Conservation (phyloP, 2,797 vertebrate genomes). For the Holocentrus rufus region DNA sequence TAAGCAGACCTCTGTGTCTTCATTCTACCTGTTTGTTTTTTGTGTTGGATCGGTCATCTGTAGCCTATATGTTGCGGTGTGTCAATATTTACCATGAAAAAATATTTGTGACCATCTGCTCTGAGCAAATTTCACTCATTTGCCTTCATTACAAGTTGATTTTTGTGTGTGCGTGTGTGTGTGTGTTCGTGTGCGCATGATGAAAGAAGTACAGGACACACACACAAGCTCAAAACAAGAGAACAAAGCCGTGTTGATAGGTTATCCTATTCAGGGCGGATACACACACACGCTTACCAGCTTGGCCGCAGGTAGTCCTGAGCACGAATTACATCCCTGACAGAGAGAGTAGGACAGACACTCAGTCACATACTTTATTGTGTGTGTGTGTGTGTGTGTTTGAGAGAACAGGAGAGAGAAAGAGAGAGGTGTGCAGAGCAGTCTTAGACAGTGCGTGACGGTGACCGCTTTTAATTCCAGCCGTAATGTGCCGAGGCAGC, state of each 20-base stretch:
- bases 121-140: not conserved
- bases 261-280: slow-evolving; percentile 31
- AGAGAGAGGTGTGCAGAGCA: slow-evolving; percentile 39
- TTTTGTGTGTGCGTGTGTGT: not conserved
- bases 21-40: too few relatives aligned
- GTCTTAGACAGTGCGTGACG: slow-evolving; percentile 73
- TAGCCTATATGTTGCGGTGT: not conserved
- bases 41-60: not conserved
- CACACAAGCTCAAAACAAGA: slow-evolving; percentile 20
- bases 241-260: slow-evolving; percentile 26
- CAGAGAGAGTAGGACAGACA: slow-evolving; percentile 16
- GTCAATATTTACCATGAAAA: slow-evolving; percentile 21
- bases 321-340: slow-evolving; percentile 32
- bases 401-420: not conserved
- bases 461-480: slow-evolving; percentile 80
- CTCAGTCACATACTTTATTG: not conserved
- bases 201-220: slow-evolving; percentile 30
- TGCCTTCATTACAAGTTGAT: not conserved
- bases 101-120: not conserved
- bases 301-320: slow-evolving; percentile 22
- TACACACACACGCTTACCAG: slow-evolving; percentile 20
- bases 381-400: slow-evolving; percentile 8
- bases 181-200: not conserved
- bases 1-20: too few relatives aligned
- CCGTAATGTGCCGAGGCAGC: slow-evolving; percentile 66